Conservation (phyloP, 37 sponge, comb jelly and placozoan species). For the Beroe ovata region DNA sequence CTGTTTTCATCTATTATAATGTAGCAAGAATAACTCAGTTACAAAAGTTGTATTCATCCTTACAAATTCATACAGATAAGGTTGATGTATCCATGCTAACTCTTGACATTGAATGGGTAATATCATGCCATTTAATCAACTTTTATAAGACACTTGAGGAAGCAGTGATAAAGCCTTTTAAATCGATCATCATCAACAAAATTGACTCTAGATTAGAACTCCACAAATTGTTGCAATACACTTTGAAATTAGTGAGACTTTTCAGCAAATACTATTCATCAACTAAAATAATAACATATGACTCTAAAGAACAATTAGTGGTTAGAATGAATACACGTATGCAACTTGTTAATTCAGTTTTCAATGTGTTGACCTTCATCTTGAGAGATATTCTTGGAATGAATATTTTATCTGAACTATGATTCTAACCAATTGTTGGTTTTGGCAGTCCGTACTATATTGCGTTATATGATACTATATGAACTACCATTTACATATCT, state of each 20-base stretch:
- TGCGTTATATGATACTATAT: too few species aligned
- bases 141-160: constrained; percentile 11
- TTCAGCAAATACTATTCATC: constrained; percentile 29
- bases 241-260: not conserved
- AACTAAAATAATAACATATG: constrained; percentile 33
- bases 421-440: too few species aligned
- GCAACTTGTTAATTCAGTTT: constrained; percentile 4
- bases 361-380: not conserved
- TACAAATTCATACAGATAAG: not conserved
- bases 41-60: not conserved
- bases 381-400: constrained; percentile 8
- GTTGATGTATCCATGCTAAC: not conserved
- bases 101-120: not conserved
- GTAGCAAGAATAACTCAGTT: constrained; percentile 11
- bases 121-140: constrained; percentile 34
- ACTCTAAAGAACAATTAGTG: not conserved
- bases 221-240: not conserved
- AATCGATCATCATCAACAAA: not conserved
- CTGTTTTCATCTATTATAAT: constrained; percentile 57
- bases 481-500: too few species aligned
- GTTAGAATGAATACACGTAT: constrained; percentile 39
- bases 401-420: not conserved
- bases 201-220: not conserved
- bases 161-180: not conserved
- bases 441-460: too few species aligned